phyloP scores from a whole-genome alignment of 1,140 invertebrate genomes.

The Condylostylus longicornis region DNA sequence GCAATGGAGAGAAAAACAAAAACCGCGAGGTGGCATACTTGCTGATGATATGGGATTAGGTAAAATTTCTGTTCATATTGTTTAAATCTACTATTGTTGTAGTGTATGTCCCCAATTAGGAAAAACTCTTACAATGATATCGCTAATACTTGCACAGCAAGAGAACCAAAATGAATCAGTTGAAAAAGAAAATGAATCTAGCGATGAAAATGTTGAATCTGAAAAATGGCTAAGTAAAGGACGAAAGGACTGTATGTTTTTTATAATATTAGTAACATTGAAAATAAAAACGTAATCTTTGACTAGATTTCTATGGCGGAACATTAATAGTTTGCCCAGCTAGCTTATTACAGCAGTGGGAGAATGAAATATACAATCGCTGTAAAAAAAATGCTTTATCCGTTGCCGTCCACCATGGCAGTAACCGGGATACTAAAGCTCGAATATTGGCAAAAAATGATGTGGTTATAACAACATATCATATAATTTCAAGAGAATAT shows the following conservation, averaged over 20 bases:
- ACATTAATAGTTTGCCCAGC: slow-evolving; percentile 85
- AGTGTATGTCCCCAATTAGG: slow-evolving; percentile 33
- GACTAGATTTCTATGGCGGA: slow-evolving; percentile 39
- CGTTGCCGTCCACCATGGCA: slow-evolving; percentile 66
- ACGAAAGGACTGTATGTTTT: slow-evolving; percentile 25
- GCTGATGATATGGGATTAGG: slow-evolving; percentile 92
- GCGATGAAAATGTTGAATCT: too few relatives aligned
- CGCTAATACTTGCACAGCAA: slow-evolving; percentile 45
- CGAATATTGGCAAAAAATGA: slow-evolving; percentile 45
- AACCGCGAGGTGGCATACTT: slow-evolving; percentile 61
- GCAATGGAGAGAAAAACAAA: slow-evolving; percentile 70
- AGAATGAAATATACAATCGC: slow-evolving; percentile 56
- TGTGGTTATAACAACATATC: slow-evolving; percentile 66
- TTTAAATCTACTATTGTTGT: too few relatives aligned
- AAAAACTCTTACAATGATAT: slow-evolving; percentile 87
- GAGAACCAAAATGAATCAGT: slow-evolving; percentile 27
- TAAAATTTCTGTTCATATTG: too few relatives aligned
- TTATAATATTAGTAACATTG: slow-evolving; percentile 3
- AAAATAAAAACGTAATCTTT: neutral
- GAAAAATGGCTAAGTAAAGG: slow-evolving; percentile 24
- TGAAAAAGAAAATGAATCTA: slow-evolving; percentile 20
- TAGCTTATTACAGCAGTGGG: slow-evolving; percentile 72
- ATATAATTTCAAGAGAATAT: slow-evolving; percentile 43
- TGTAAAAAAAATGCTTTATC: slow-evolving; percentile 44
- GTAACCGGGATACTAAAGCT: slow-evolving; percentile 47